phyloP scores from a whole-genome alignment of 1,140 invertebrate genomes.

The Pogonus chalceus region DNA sequence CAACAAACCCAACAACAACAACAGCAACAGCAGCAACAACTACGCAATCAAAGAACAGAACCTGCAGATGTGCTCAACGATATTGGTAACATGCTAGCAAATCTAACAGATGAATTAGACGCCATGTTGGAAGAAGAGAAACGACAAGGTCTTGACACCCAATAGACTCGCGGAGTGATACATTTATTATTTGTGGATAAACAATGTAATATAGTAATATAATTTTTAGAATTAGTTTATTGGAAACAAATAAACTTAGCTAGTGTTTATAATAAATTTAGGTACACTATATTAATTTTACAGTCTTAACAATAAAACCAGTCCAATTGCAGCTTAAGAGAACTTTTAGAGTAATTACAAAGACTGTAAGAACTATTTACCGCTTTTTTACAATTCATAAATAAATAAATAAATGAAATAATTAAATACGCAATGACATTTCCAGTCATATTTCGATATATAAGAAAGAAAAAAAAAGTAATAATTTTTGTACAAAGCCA shows the following conservation, averaged over 20 bases:
- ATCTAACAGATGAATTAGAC: conserved; percentile 86
- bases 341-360: too few relatives aligned
- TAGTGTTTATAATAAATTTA: background rate
- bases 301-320: too few relatives aligned
- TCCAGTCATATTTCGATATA: too few relatives aligned
- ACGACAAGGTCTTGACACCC: conserved; percentile 43
- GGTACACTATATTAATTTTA: too few relatives aligned
- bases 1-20: conserved; percentile 30
- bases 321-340: too few relatives aligned
- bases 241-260: background rate
- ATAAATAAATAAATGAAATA: too few relatives aligned
- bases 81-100: conserved; percentile 93
- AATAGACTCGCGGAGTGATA: background rate
- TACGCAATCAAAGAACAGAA: conserved; percentile 39
- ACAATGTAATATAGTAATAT: background rate
- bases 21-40: conserved; percentile 27
- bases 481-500: conserved; percentile 7
- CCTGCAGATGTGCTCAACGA: conserved; percentile 88
- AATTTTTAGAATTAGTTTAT: background rate
- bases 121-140: conserved; percentile 91
- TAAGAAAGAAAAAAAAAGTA: conserved; percentile 3
- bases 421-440: too few relatives aligned
- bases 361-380: too few relatives aligned
- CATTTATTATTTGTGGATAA: background rate
- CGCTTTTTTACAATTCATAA: too few relatives aligned